phyloP scores from a whole-genome alignment of 2,113 vertebrate genomes.

The Salvator merianae region DNA sequence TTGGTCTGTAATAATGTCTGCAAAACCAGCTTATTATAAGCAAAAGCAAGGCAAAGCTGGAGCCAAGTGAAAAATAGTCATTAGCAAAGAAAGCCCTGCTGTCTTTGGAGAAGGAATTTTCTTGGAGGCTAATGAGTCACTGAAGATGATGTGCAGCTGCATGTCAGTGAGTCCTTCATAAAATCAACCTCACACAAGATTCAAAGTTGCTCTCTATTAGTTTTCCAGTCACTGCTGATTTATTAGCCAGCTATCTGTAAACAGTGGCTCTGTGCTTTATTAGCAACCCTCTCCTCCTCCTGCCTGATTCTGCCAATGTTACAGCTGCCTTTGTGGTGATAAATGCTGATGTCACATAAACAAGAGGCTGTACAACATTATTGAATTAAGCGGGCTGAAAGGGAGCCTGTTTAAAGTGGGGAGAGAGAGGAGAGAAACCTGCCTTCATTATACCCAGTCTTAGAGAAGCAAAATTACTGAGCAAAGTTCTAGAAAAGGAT shows the following conservation, averaged over 20 bases:
- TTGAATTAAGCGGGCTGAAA: neutral
- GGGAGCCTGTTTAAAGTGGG: neutral
- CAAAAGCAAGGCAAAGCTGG: neutral
- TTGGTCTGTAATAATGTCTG: slow-evolving; percentile 21
- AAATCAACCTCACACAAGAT: neutral
- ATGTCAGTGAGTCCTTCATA: neutral
- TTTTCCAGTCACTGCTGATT: neutral
- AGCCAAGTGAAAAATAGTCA: slow-evolving; percentile 22
- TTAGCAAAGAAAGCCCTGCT: neutral
- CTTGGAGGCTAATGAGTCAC: slow-evolving; percentile 8
- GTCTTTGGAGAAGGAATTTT: slow-evolving; percentile 15
- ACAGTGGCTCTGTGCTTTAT: neutral
- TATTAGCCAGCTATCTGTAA: neutral
- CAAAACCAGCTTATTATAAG: neutral
- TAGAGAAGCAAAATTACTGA: neutral
- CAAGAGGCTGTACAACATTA: slow-evolving; percentile 9
- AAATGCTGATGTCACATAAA: neutral
- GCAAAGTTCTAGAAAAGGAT: neutral
- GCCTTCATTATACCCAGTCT: neutral
- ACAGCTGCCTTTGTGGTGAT: slow-evolving; percentile 15
- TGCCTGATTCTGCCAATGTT: neutral
- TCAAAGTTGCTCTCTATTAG: neutral
- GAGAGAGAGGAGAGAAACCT: neutral
- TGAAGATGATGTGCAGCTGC: neutral
- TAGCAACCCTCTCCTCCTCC: neutral